Evolutionary conservation across 2,888 invertebrate genomes (phyloP), one percentile per base, ranked within the genome.

Genomic region (Brachypalpus laphriformis): DNA sequence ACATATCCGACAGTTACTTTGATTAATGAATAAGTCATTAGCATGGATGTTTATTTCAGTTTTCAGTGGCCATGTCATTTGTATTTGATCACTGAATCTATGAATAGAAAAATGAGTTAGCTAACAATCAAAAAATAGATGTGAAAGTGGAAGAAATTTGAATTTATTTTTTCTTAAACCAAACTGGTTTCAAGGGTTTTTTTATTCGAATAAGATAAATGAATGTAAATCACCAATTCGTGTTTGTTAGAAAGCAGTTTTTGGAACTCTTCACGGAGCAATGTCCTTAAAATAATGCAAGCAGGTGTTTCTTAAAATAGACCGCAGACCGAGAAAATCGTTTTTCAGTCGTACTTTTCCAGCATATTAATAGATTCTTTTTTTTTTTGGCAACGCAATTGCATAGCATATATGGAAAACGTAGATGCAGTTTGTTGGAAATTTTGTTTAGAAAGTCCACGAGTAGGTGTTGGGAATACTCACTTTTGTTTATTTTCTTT

Each of bases 291-390:
- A 83, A 57, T 70, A 65, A 72, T 78, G 49, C 40, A 68, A 68
- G 57, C 83, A 83, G 83, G 78, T 83, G 83, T 63, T 57, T 70
- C 78, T 63, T 74, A 83, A 83, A 83, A 83, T 83, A 83, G 83
- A 22, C 37, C 16, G 31, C 34, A 42, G 20, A 22, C 6, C 56
- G 4, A 45, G 40, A 16, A 37, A 54, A 7, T 28, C 54, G 28
- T 40, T n/a, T 63, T 47, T 40, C 42, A 2, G 25, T 54, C 37
- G 22, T 31, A 47, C 11, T 49, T 51, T 47, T 74, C 83, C 78
- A 78, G 65, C n/a, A 49, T 83, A 68, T 68, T 57, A 47, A 83
- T 66, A 66, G 45, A 76, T 31, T 20, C 14, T 5, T 18, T 14
- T 11, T 37, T 28, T 25, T 76, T 49, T 68, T 59, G 57, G 76